A percentile compares a stretch with the other conserved stretches of the same genome.
These are phyloP conservation scores for Takifugu flavidus DNA, from an alignment of 2,113 vertebrate genomes.

Conservation along the genomic window DNA sequence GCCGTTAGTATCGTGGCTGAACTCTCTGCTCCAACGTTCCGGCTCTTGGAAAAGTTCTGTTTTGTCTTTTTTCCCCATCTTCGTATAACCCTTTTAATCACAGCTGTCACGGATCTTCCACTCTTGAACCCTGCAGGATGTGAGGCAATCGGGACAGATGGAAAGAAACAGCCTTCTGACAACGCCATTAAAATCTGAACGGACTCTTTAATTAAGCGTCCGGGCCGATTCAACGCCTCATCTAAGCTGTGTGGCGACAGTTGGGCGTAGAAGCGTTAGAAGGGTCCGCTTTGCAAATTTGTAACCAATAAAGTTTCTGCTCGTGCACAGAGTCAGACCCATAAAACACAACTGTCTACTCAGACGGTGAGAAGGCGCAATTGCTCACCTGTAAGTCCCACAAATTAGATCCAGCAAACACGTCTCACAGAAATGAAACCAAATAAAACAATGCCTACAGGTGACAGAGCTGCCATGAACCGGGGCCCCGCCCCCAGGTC, in stretches of 20 bases:
- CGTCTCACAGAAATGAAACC: conserved; percentile 1
- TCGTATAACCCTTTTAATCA: conserved; percentile 4
- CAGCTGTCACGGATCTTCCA: conserved; percentile 24
- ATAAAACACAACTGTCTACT: neutral
- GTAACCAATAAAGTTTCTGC: no score
- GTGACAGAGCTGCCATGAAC: conserved; percentile 5
- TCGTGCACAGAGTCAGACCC: neutral
- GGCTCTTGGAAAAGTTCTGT: neutral
- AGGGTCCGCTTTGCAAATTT: neutral
- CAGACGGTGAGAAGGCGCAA: neutral
- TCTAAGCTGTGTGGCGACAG: no score
- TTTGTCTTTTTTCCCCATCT: no score
- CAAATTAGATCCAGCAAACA: conserved; percentile 16
- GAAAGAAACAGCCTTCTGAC: conserved; percentile 17
- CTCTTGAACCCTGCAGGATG: conserved; percentile 11
- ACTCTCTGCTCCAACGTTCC: no score
- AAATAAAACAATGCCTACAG: neutral
- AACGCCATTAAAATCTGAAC: neutral
- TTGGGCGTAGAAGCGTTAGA: no score
- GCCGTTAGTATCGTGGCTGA: no score
- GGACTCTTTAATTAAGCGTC: conserved; percentile 10
- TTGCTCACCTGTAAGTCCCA: conserved; percentile 4
- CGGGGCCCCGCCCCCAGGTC: no score
- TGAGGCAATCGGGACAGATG: conserved; percentile 42
- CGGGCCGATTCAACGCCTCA: neutral